phyloP scores from a whole-genome alignment of 1,140 invertebrate species.

The Ips typographus region DNA sequence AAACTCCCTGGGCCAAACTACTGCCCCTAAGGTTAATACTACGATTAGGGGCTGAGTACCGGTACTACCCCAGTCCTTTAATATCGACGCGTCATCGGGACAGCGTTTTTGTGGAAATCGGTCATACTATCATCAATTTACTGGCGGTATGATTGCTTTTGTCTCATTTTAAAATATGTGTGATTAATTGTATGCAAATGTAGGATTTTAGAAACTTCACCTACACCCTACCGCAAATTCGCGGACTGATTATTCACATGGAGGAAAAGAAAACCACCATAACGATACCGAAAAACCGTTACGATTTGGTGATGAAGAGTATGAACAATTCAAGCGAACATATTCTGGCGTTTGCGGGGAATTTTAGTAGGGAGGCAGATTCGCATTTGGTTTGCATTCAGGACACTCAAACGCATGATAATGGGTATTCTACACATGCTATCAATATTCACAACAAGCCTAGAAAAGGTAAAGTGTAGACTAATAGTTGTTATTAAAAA shows the following conservation, averaged over 20 bases:
- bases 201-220: constrained; percentile 82
- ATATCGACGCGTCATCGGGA: constrained; percentile 79
- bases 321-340: constrained; percentile 83
- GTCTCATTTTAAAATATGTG: constrained; percentile 13
- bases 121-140: constrained; percentile 88
- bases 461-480: constrained; percentile 62
- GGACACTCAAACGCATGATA: constrained; percentile 64
- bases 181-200: too few species aligned
- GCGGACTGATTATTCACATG: constrained; percentile 81
- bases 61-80: constrained; percentile 85
- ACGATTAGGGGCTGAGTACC: constrained; percentile 81
- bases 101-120: constrained; percentile 84
- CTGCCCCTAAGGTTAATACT: constrained; percentile 78
- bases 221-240: constrained; percentile 77
- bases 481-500: not conserved
- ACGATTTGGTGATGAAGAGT: constrained; percentile 80
- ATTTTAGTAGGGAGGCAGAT: constrained; percentile 78
- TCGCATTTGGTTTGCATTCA: constrained; percentile 89
- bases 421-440: constrained; percentile 77
- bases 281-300: constrained; percentile 77
- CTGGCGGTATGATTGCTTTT: constrained; percentile 58
- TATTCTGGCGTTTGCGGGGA: constrained; percentile 80
- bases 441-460: constrained; percentile 86
- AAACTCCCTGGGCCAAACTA: constrained; percentile 84
- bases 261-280: constrained; percentile 81